Evolutionary conservation across 2,113 vertebrate species (phyloP).

Genomic region (Passer domesticus): DNA sequence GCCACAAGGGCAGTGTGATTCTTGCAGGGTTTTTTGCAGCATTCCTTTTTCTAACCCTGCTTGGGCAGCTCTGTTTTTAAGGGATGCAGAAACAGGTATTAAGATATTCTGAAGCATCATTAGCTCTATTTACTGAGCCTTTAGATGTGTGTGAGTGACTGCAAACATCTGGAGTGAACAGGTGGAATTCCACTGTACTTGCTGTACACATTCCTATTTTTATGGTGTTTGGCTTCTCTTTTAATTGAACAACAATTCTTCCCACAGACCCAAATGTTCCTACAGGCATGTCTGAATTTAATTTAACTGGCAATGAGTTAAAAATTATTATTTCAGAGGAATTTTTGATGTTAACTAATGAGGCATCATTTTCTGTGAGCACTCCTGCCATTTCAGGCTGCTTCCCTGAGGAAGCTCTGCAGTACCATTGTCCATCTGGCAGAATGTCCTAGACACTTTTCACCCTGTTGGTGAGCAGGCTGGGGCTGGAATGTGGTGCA

Average conservation of each 20-base stretch:
- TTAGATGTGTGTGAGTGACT: slow-evolving; percentile 57
- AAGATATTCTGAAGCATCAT: slow-evolving; percentile 57
- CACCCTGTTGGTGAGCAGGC: neutral
- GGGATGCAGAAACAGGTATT: neutral
- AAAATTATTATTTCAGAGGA: slow-evolving; percentile 37
- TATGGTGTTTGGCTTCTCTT: slow-evolving; percentile 48
- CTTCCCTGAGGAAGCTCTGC: neutral
- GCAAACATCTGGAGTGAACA: slow-evolving; percentile 70
- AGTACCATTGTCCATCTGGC: rapidly evolving
- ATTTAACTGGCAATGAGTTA: slow-evolving; percentile 37
- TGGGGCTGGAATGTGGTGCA: neutral
- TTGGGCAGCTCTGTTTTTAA: neutral
- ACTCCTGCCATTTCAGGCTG: neutral
- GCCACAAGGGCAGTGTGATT: neutral
- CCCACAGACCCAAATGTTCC: slow-evolving; percentile 26
- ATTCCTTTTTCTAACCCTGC: neutral
- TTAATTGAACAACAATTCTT: slow-evolving; percentile 35
- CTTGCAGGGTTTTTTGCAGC: neutral
- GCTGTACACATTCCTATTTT: slow-evolving; percentile 2
- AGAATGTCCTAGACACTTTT: neutral
- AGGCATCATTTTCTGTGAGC: neutral
- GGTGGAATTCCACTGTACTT: slow-evolving; percentile 46
- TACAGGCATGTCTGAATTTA: slow-evolving; percentile 7
- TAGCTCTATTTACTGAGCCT: slow-evolving; percentile 51
- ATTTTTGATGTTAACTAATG: slow-evolving; percentile 49